A percentile compares a stretch with the other conserved stretches of the same genome.
These are phyloP conservation scores for Oreochromis mossambicus DNA, from an alignment of 2,797 vertebrate genomes.

Conservation along the genomic window DNA sequence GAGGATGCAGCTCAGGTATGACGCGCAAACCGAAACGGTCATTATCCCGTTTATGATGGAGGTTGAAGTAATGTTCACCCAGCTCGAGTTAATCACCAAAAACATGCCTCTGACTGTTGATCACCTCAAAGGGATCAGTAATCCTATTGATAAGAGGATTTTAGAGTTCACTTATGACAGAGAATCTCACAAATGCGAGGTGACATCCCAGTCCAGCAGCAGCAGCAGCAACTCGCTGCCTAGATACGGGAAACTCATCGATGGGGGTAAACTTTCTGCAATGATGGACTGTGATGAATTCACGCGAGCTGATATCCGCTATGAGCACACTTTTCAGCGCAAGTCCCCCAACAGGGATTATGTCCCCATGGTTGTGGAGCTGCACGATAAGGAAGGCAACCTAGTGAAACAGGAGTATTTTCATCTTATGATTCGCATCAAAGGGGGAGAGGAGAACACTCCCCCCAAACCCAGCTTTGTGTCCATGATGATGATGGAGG, in stretches of 20 bases:
- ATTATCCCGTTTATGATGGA: conserved; percentile 92
- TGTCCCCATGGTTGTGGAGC: conserved; percentile 89
- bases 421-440: conserved; percentile 87
- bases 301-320: conserved; percentile 81
- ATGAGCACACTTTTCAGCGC: conserved; percentile 81
- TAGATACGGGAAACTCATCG: conserved; percentile 84
- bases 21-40: conserved; percentile 82
- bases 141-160: conserved; percentile 80
- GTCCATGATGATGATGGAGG: conserved; percentile 98
- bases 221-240: conserved; percentile 70
- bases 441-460: conserved; percentile 83
- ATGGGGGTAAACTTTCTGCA: conserved; percentile 64
- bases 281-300: conserved; percentile 90
- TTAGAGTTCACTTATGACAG: conserved; percentile 87
- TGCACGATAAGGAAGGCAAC: conserved; percentile 81
- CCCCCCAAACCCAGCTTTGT: conserved; percentile 92
- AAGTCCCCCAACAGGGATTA: conserved; percentile 89
- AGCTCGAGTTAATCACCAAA: conserved; percentile 89
- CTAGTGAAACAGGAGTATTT: conserved; percentile 89
- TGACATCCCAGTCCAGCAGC: conserved; percentile 74
- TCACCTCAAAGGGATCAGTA: conserved; percentile 81
- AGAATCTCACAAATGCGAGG: conserved; percentile 80
- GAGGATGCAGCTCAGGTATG: conserved; percentile 91
- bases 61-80: conserved; percentile 92
- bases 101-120: conserved; percentile 89